These are phyloP conservation scores for Nasonia longicornis DNA, from an alignment of 1,140 invertebrate species.

Conservation along the genomic window DNA sequence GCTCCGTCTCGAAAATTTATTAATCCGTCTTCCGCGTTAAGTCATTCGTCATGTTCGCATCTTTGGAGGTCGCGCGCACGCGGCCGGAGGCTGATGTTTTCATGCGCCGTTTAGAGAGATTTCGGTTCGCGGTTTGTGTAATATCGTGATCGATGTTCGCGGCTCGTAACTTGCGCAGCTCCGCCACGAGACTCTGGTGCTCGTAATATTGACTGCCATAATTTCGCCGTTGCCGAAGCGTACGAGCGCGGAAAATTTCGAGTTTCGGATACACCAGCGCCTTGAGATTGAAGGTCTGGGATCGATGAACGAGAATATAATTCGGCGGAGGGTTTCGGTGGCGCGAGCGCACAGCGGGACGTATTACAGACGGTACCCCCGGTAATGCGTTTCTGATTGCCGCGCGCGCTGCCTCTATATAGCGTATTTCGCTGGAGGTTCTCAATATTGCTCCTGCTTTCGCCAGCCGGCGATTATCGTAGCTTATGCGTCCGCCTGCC, in stretches of 20 bases:
- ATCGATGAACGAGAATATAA: constrained; percentile 40
- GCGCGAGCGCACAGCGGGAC: constrained; percentile 31
- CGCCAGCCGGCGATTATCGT: constrained; percentile 13
- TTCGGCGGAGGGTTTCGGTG: constrained; percentile 1
- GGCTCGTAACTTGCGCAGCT: neutral
- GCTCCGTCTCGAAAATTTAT: constrained; percentile 36
- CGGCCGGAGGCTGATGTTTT: neutral
- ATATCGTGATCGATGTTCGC: neutral
- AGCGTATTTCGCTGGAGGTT: constrained; percentile 32
- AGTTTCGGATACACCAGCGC: neutral
- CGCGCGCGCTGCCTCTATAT: neutral
- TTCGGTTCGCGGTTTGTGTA: neutral
- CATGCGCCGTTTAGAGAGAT: neutral
- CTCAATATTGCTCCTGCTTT: constrained; percentile 11
- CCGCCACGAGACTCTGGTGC: too few relatives aligned
- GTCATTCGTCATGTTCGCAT: constrained; percentile 40
- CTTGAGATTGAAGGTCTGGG: constrained; percentile 21
- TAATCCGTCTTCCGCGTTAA: constrained; percentile 34
- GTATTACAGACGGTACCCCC: constrained; percentile 29
- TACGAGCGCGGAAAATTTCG: neutral
- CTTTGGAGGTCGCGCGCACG: constrained; percentile 36
- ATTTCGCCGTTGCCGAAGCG: neutral
- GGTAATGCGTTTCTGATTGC: constrained; percentile 49
- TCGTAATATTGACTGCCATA: neutral
- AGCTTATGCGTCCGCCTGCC: neutral